Evolutionary conservation across 2,888 invertebrate species (phyloP).

Genomic region (Gasteruption jaculator): DNA sequence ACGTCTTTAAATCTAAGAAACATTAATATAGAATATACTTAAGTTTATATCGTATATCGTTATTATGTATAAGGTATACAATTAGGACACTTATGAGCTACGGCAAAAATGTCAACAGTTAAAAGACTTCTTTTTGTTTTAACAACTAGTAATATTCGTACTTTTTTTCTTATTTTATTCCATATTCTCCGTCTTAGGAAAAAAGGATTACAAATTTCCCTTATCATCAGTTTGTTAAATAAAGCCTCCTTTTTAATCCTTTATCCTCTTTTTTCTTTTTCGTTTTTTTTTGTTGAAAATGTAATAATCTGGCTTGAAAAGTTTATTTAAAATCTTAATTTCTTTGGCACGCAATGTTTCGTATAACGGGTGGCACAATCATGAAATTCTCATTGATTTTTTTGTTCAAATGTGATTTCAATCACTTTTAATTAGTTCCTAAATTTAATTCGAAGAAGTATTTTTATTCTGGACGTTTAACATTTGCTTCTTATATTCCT

Average conservation of each 20-base stretch:
- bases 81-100: constrained; percentile 48
- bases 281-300: too few relatives aligned
- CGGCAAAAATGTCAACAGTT: constrained; percentile 49
- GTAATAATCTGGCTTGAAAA: too few relatives aligned
- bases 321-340: too few relatives aligned
- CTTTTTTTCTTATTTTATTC: too few relatives aligned
- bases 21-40: constrained; percentile 49
- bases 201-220: too few relatives aligned
- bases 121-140: constrained; percentile 48
- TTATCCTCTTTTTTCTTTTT: constrained; percentile 7
- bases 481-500: too few relatives aligned
- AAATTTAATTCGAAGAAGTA: too few relatives aligned
- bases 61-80: constrained; percentile 40
- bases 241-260: constrained; percentile 14
- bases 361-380: constrained; percentile 27
- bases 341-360: constrained; percentile 28
- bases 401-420: constrained; percentile 9
- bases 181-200: too few relatives aligned
- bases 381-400: constrained; percentile 2
- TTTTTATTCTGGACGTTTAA: too few relatives aligned
- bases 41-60: constrained; percentile 36
- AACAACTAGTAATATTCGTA: constrained; percentile 40
- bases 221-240: too few relatives aligned
- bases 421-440: constrained; percentile 14
- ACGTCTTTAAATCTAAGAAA: constrained; percentile 41